Evolutionary conservation across 2,113 vertebrate species (phyloP).

Genomic region (Pterophyllum scalare): DNA sequence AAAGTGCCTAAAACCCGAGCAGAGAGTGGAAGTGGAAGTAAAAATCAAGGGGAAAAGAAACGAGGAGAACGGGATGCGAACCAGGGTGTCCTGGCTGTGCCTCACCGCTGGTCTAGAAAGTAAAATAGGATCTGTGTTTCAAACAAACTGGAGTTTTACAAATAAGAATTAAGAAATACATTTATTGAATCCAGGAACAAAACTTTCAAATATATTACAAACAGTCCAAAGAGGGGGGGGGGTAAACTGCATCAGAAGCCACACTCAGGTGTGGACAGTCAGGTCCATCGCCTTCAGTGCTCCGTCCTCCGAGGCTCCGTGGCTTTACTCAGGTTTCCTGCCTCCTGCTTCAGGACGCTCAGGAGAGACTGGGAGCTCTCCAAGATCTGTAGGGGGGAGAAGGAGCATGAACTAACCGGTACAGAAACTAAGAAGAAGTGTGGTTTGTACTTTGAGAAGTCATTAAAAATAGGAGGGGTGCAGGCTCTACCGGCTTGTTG

Average conservation of each 20-base stretch:
- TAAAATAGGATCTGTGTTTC: neutral
- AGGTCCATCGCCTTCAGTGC: neutral
- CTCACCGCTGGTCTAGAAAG: neutral
- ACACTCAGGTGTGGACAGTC: neutral
- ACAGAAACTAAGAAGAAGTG: neutral
- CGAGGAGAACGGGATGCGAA: neutral
- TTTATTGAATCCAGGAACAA: conserved; percentile 57
- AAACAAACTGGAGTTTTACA: neutral
- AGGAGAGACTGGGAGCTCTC: conserved; percentile 93
- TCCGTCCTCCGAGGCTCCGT: neutral
- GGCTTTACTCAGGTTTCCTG: conserved; percentile 84
- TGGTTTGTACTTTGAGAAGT: neutral
- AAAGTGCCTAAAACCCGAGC: no score
- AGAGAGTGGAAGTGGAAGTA: no score
- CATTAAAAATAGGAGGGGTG: neutral
- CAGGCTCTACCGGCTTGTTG: conserved; percentile 35
- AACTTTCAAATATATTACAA: conserved; percentile 13
- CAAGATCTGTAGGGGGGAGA: conserved; percentile 84
- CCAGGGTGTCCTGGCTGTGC: neutral
- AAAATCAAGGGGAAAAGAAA: no score
- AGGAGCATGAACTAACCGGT: neutral
- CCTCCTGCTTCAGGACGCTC: conserved; percentile 87
- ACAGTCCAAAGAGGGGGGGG: neutral
- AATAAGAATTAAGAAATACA: conserved; percentile 26
- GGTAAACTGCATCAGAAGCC: conserved; percentile 14